Conservation (phyloP, 2,797 vertebrate species). For the Kryptolebias ocellatus region DNA sequence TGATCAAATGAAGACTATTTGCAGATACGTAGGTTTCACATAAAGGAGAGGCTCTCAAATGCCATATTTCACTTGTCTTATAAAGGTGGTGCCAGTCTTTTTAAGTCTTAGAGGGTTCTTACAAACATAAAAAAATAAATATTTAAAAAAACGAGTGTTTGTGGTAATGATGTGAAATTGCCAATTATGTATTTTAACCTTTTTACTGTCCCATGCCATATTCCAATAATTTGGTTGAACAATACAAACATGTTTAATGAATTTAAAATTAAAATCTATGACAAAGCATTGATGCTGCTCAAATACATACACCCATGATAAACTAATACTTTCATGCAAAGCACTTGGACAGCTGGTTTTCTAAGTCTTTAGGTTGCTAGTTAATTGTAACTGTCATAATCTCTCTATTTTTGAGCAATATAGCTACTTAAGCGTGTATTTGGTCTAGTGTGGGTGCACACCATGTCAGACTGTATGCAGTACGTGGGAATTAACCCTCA, state of each 20-base stretch:
- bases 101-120: conserved; percentile 36
- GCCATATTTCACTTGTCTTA: conserved; percentile 46
- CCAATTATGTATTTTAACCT: background rate
- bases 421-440: background rate
- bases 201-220: background rate
- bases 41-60: conserved; percentile 41
- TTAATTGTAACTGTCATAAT: too few relatives aligned
- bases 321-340: too few relatives aligned
- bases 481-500: conserved; percentile 74
- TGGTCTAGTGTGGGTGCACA: conserved; percentile 6
- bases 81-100: conserved; percentile 34
- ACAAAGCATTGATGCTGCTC: too few relatives aligned
- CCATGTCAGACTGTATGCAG: conserved; percentile 25
- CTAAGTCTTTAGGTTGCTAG: too few relatives aligned
- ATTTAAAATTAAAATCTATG: too few relatives aligned
- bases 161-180: background rate
- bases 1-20: conserved; percentile 24
- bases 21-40: conserved; percentile 35
- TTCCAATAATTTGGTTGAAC: background rate
- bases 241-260: too few relatives aligned
- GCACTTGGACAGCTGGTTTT: too few relatives aligned
- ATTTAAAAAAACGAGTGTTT: background rate
- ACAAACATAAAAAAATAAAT: conserved; percentile 66
- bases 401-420: background rate
- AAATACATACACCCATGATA: too few relatives aligned